Evolutionary conservation across 2,797 vertebrate genomes (phyloP).

Genomic region (Alauda arvensis): DNA sequence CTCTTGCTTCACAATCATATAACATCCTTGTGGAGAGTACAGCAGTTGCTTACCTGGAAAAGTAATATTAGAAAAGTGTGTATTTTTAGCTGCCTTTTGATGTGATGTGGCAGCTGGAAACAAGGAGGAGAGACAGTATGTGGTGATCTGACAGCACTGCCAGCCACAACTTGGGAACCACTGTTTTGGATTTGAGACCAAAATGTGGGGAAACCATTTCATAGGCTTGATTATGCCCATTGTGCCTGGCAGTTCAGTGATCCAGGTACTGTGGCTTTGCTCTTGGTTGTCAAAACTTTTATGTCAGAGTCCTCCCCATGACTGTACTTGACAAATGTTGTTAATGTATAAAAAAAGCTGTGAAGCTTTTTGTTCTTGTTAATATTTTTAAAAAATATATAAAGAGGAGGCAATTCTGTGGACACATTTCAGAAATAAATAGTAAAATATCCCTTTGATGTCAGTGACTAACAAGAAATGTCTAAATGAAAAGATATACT

Average conservation of each 20-base stretch:
- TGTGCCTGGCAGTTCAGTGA: neutral
- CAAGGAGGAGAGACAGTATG: conserved; percentile 17
- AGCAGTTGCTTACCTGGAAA: conserved; percentile 71
- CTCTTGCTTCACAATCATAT: conserved; percentile 40
- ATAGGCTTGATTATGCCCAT: neutral
- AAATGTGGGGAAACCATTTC: neutral
- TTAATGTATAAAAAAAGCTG: neutral
- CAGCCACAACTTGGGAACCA: neutral
- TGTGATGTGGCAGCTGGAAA: conserved; percentile 67
- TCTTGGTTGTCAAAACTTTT: neutral
- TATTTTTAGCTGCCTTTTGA: conserved; percentile 72
- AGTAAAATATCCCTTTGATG: neutral
- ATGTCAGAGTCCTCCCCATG: neutral
- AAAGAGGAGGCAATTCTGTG: neutral
- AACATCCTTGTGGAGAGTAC: conserved; percentile 52
- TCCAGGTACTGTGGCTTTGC: neutral
- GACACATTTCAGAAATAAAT: neutral
- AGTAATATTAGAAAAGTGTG: conserved; percentile 67
- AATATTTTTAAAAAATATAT: neutral
- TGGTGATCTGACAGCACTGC: conserved; percentile 39
- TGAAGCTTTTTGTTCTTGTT: neutral
- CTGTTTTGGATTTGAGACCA: neutral
- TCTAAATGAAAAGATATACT: neutral
- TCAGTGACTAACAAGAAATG: neutral
- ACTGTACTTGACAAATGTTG: neutral